Conservation (phyloP, 2,797 vertebrate genomes). For the Trachurus trachurus region DNA sequence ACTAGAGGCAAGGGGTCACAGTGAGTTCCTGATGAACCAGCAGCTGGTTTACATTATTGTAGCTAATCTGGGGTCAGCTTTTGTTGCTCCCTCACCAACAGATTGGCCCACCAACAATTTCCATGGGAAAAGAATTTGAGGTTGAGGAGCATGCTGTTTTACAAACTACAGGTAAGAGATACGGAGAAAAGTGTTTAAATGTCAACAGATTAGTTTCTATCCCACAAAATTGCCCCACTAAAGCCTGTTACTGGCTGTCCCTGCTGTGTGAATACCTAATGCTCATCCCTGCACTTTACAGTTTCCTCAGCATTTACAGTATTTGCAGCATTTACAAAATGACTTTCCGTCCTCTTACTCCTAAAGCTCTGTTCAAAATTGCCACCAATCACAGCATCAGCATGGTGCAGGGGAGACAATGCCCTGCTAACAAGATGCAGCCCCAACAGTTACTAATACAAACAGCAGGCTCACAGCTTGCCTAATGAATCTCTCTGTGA, state of each 20-base stretch:
- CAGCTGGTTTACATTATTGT: slow-evolving; percentile 75
- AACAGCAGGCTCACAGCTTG: slow-evolving; percentile 72
- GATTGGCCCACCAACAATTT: slow-evolving; percentile 45
- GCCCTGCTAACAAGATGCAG: slow-evolving; percentile 68
- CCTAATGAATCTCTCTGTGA: slow-evolving; percentile 66
- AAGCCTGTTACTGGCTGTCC: slow-evolving; percentile 51
- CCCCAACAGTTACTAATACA: slow-evolving; percentile 64
- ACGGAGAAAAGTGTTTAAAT: slow-evolving; percentile 45
- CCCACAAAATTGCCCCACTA: slow-evolving; percentile 42
- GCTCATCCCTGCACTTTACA: slow-evolving; percentile 28
- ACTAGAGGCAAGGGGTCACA: slow-evolving; percentile 48
- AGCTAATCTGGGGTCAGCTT: slow-evolving; percentile 66
- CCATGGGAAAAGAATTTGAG: slow-evolving; percentile 46
- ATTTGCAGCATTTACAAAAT: slow-evolving; percentile 35
- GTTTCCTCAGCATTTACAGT: slow-evolving; percentile 26
- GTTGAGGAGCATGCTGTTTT: slow-evolving; percentile 25
- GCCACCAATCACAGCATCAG: slow-evolving; percentile 61
- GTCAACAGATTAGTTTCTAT: slow-evolving; percentile 50
- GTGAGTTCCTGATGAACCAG: slow-evolving; percentile 57
- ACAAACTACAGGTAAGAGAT: slow-evolving; percentile 29
- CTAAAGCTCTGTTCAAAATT: slow-evolving; percentile 60
- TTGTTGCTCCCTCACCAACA: slow-evolving; percentile 55
- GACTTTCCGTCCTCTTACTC: slow-evolving; percentile 45
- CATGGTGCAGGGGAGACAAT: slow-evolving; percentile 57
- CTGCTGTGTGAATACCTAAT: slow-evolving; percentile 31